Evolutionary conservation across 1,140 invertebrate species (phyloP).

Genomic region (Aethina tumida): DNA sequence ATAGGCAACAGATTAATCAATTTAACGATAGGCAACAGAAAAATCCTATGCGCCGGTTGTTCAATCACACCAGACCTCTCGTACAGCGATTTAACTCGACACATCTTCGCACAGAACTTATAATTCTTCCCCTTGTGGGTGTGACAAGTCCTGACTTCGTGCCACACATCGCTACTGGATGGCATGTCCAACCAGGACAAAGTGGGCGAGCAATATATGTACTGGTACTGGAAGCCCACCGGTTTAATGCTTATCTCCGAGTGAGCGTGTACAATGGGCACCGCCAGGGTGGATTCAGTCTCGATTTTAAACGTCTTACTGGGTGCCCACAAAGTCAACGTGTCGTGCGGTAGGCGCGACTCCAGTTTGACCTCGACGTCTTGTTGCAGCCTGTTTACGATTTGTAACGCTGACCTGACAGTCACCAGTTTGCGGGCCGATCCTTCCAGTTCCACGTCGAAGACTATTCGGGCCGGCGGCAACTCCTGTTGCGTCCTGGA

Average conservation of each 20-base stretch:
- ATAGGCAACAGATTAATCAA: constrained; percentile 69
- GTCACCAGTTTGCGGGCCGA: constrained; percentile 91
- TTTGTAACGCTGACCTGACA: constrained; percentile 78
- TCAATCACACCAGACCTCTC: constrained; percentile 39
- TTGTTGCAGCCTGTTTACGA: constrained; percentile 68
- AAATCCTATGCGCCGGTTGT: constrained; percentile 78
- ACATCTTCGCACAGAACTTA: constrained; percentile 66
- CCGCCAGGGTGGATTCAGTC: constrained; percentile 41
- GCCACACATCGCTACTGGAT: constrained; percentile 45
- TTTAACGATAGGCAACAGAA: constrained; percentile 71
- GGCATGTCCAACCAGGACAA: constrained; percentile 56
- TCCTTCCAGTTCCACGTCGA: constrained; percentile 83
- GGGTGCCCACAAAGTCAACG: constrained; percentile 17
- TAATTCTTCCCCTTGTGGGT: constrained; percentile 35
- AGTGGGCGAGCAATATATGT: constrained; percentile 49
- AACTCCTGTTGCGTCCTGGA: constrained; percentile 23
- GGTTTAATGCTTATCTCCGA: constrained; percentile 47
- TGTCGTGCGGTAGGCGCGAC: constrained; percentile 34
- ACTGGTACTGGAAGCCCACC: constrained; percentile 31
- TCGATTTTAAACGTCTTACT: constrained; percentile 25
- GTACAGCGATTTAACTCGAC: constrained; percentile 68
- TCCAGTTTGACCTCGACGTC: constrained; percentile 61
- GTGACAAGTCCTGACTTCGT: constrained; percentile 41
- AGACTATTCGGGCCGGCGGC: constrained; percentile 58
- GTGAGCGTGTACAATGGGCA: constrained; percentile 53